These are phyloP conservation scores for Elanoides forficatus DNA, from an alignment of 2,113 vertebrate species.

Conservation along the genomic window DNA sequence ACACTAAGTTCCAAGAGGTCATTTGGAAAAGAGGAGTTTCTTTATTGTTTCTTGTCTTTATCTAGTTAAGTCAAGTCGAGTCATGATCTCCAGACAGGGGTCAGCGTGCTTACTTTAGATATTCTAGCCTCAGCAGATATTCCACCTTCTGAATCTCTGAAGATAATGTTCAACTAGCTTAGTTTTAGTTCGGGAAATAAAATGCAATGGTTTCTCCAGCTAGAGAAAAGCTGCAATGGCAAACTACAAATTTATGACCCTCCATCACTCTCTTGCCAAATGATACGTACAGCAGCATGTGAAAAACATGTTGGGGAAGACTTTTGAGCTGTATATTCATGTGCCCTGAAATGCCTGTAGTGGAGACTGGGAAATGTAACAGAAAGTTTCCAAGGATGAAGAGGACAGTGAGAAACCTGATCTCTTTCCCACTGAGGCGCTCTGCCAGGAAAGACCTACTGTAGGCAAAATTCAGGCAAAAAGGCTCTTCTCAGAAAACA, in stretches of 20 bases:
- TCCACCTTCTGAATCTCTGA: background rate
- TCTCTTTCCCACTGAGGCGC: background rate
- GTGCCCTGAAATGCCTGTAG: background rate
- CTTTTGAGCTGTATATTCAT: background rate
- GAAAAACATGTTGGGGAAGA: background rate
- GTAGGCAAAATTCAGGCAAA: background rate
- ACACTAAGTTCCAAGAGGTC: background rate
- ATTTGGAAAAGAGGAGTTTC: background rate
- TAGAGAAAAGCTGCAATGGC: background rate
- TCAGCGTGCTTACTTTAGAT: background rate
- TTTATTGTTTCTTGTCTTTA: background rate
- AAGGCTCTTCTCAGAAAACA: background rate
- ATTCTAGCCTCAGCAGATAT: background rate
- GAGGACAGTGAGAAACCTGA: background rate
- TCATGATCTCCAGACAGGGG: background rate
- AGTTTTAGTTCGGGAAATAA: background rate
- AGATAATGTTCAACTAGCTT: background rate
- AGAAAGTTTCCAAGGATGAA: background rate
- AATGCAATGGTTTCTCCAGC: background rate
- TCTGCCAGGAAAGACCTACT: slow-evolving; percentile 21
- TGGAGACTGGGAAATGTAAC: background rate
- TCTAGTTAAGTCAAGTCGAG: background rate
- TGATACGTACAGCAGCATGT: background rate
- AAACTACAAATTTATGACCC: background rate
- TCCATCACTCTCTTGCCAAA: background rate